A percentile compares a stretch with the other conserved stretches of the same genome.
Evolutionary conservation across 2,113 vertebrate species (phyloP).

Genomic region (Ornithorhynchus anatinus): DNA sequence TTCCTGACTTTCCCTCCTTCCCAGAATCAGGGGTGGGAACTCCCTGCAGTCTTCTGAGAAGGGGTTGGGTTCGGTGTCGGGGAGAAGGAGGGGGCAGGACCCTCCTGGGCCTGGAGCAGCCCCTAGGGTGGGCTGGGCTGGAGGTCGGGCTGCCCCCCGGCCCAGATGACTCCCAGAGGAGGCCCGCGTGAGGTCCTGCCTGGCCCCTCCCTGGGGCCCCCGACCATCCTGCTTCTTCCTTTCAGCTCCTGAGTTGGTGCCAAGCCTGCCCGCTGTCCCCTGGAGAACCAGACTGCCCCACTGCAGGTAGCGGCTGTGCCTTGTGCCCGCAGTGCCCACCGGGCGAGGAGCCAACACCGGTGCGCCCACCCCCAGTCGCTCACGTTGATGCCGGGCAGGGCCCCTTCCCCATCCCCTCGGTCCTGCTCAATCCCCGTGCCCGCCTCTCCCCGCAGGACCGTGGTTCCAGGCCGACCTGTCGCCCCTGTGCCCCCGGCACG

Average conservation of each 20-base stretch:
- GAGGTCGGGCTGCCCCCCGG: too few species aligned
- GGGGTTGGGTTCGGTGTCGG: too few species aligned
- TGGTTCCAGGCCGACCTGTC: conserved; percentile 62
- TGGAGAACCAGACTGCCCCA: conserved; percentile 7
- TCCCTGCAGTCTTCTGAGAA: too few species aligned
- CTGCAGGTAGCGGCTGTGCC: conserved; percentile 37
- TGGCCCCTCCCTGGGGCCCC: not conserved
- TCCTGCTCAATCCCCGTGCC: too few species aligned
- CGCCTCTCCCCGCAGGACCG: too few species aligned
- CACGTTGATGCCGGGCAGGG: too few species aligned
- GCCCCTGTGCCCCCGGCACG: conserved; percentile 73
- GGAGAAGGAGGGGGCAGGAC: not conserved
- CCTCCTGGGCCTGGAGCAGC: too few species aligned
- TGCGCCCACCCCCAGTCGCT: conserved; percentile 60
- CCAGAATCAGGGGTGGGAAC: not conserved
- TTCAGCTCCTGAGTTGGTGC: conserved; percentile 57
- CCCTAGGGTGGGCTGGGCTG: too few species aligned
- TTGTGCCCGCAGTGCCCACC: conserved; percentile 76
- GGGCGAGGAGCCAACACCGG: conserved; percentile 82
- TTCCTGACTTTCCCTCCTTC: not conserved
- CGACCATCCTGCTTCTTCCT: conserved; percentile 51
- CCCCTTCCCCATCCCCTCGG: too few species aligned
- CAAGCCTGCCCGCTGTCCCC: conserved; percentile 64
- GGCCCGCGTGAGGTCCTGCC: not conserved
- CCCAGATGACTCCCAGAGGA: too few species aligned